Conservation (phyloP, 2,113 vertebrate genomes). For the Ginglymostoma cirratum region DNA sequence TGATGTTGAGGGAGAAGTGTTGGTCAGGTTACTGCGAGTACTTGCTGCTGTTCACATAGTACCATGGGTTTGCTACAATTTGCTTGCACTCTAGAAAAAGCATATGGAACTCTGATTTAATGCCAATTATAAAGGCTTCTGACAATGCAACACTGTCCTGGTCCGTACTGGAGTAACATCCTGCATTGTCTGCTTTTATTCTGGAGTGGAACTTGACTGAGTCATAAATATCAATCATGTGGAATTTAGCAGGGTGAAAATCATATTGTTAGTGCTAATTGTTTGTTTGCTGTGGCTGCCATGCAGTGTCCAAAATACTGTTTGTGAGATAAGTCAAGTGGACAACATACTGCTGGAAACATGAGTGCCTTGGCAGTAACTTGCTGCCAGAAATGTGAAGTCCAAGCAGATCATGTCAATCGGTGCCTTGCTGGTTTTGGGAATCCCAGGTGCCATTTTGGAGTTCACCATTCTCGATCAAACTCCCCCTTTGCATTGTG, state of each 20-base stretch:
- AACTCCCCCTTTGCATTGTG: neutral
- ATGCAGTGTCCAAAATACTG: neutral
- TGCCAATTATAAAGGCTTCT: neutral
- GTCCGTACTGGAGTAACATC: neutral
- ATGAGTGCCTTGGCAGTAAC: neutral
- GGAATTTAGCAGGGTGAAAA: neutral
- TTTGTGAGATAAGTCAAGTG: neutral
- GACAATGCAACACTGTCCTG: neutral
- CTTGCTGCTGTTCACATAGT: neutral
- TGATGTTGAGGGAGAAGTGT: neutral
- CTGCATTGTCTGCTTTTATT: neutral
- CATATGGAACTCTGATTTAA: neutral
- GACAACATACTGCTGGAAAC: neutral
- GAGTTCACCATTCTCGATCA: neutral
- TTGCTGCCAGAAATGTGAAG: neutral
- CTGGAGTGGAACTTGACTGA: neutral
- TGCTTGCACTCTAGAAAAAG: neutral
- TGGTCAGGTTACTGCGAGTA: neutral
- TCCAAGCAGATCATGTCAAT: neutral
- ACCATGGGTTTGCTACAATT: neutral
- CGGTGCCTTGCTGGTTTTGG: neutral
- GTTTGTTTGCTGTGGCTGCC: neutral
- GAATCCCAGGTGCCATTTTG: neutral
- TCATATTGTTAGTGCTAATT: too few species aligned
- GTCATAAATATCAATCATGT: neutral